Conservation (phyloP, 2,113 vertebrate genomes). For the Semnornis frantzii region DNA sequence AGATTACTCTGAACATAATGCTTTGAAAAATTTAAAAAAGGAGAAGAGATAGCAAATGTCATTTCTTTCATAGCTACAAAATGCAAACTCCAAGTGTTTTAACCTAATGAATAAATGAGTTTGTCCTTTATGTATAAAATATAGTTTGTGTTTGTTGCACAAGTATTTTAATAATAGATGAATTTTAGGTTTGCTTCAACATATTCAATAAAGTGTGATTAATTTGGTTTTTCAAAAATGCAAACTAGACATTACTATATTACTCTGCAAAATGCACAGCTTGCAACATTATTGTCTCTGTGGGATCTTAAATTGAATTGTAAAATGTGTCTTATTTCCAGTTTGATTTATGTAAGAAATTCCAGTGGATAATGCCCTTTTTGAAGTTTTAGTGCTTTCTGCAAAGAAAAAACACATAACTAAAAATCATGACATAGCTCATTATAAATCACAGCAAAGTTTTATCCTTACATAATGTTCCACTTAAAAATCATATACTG, state of each 20-base stretch:
- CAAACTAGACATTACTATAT: slow-evolving; percentile 89
- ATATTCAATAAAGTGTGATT: slow-evolving; percentile 89
- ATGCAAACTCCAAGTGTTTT: slow-evolving; percentile 82
- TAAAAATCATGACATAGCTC: slow-evolving; percentile 74
- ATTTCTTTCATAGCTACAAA: slow-evolving; percentile 78
- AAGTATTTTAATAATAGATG: slow-evolving; percentile 89
- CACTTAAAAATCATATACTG: slow-evolving; percentile 54
- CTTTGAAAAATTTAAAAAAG: slow-evolving; percentile 78
- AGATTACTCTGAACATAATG: slow-evolving; percentile 54
- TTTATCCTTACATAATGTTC: slow-evolving; percentile 50
- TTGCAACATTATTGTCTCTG: slow-evolving; percentile 90
- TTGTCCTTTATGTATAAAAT: slow-evolving; percentile 90
- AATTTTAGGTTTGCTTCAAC: slow-evolving; percentile 84
- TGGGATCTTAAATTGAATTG: slow-evolving; percentile 89
- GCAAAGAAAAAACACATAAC: slow-evolving; percentile 68
- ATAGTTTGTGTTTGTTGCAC: slow-evolving; percentile 85
- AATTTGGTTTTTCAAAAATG: slow-evolving; percentile 90
- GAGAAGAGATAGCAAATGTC: slow-evolving; percentile 72
- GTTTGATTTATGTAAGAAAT: slow-evolving; percentile 88
- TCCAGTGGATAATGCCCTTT: slow-evolving; percentile 80
- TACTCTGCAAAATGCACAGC: slow-evolving; percentile 87
- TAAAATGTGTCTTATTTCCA: slow-evolving; percentile 88
- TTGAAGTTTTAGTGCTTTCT: slow-evolving; percentile 80
- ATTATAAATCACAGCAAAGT: slow-evolving; percentile 68
- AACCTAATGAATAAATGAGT: slow-evolving; percentile 89